Evolutionary conservation across 2,113 vertebrate genomes (phyloP).

Genomic region (Hirundichthys speculiger): DNA sequence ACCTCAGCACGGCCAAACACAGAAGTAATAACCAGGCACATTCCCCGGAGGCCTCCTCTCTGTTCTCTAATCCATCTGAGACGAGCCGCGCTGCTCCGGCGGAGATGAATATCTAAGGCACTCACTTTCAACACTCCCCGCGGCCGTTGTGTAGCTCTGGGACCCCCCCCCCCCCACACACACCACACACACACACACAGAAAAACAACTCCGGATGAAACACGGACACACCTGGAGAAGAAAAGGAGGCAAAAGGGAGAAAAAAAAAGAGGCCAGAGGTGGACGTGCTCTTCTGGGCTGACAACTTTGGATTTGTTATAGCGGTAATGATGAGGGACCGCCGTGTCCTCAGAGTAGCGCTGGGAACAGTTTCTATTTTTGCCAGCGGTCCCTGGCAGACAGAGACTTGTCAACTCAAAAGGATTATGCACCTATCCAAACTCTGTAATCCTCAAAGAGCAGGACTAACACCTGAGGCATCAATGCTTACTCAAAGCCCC

Average conservation of each 20-base stretch:
- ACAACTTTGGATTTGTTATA: conserved; percentile 19
- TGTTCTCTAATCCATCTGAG: conserved; percentile 59
- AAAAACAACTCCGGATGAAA: conserved; percentile 20
- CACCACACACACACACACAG: too few species aligned
- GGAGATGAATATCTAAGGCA: conserved; percentile 57
- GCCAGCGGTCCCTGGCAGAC: conserved; percentile 7
- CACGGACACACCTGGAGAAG: conserved; percentile 10
- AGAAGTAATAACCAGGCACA: conserved; percentile 64
- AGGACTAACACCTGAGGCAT: conserved; percentile 62
- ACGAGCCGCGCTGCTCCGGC: conserved; percentile 28
- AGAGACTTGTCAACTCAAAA: conserved; percentile 8
- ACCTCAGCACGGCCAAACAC: conserved; percentile 50
- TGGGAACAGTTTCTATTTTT: conserved; percentile 30
- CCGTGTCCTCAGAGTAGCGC: neutral
- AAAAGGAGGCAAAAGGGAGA: conserved; percentile 6
- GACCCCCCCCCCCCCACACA: too few species aligned
- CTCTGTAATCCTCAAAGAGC: conserved; percentile 58
- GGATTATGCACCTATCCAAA: conserved; percentile 54
- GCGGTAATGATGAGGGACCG: neutral
- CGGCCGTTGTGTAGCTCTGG: conserved; percentile 47
- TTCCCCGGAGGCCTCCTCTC: conserved; percentile 49
- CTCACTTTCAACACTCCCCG: conserved; percentile 17
- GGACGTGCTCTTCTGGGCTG: conserved; percentile 14
- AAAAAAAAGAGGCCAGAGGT: neutral
- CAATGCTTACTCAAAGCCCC: conserved; percentile 41